phyloP scores from a whole-genome alignment of 2,113 vertebrate genomes.

The Pogonocichla stellata region DNA sequence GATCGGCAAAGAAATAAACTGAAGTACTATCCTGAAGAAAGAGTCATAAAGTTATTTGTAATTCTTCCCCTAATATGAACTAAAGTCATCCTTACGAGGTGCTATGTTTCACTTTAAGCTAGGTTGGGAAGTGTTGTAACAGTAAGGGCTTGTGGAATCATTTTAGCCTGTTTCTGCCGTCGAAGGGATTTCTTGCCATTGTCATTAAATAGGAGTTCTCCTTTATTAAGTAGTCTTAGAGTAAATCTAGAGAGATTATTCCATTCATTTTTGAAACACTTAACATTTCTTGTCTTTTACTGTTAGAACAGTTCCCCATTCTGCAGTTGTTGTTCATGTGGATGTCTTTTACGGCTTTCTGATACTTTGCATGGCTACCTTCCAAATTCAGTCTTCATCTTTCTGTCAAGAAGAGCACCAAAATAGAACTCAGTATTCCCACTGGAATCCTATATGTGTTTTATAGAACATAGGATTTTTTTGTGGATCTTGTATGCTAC shows the following conservation, averaged over 20 bases:
- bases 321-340: fast-evolving
- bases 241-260: background rate
- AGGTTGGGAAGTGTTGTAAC: background rate
- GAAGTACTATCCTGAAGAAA: background rate
- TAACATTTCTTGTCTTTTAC: background rate
- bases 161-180: background rate
- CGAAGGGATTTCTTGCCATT: background rate
- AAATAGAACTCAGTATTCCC: background rate
- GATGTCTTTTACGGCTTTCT: background rate
- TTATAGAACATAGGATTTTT: fast-evolving
- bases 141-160: background rate
- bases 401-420: background rate
- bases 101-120: background rate
- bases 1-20: background rate
- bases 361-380: background rate
- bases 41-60: background rate
- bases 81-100: background rate
- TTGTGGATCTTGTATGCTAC: background rate
- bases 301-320: background rate
- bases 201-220: background rate
- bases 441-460: background rate
- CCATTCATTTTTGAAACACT: background rate
- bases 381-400: background rate
- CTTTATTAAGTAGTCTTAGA: background rate
- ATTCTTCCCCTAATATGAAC: background rate